Evolutionary conservation across 1,140 invertebrate genomes (phyloP), one percentile per base, ranked within the genome.

Genomic region (Littorina saxatilis): DNA sequence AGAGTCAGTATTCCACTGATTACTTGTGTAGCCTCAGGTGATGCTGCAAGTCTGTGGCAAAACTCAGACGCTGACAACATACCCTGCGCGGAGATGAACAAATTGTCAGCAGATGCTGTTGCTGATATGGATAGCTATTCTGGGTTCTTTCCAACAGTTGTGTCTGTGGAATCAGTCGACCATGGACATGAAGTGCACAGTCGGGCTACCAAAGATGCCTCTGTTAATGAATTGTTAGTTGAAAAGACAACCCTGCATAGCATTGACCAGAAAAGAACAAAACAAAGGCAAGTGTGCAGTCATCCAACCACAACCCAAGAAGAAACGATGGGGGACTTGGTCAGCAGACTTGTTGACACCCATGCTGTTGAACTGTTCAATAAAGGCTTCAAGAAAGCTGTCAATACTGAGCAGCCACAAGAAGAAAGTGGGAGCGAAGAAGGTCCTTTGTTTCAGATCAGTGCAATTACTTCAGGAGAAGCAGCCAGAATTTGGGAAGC

Each of bases 21-120:
- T 23, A 68, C 66, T 9, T 68, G 66, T 20, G 17, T 68, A 37
- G 66, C 66, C 5, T 68, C 66, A 68, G 66, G 66, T 20, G 66
- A 68, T 0, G 32, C 35, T 29, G 66, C 43, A 9, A 47, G 43
- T 47, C 43, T 47, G 43, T 17, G 5, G 5, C 7, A 47, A 47
- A 47, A 47, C 17, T 47, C 43, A 47, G 43, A 47, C 17, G 43
- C 5, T 17, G 7, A 47, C 7, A 47, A 47, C 5, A 5, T 17
- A 9, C 17, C 43, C 43, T 9, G 43, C 17, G 43, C 43, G 17
- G 7, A 47, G 17, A 17, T 5, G 43, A 17, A 47, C 7, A 17
- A 17, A 47, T 9, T 17, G 17, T 5, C 43, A 17, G 43, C 5
- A 5, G 17, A 5, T 5, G 5, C 43, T 47, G 43, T 5, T 9